These are phyloP conservation scores for Ciconia boyciana DNA, from an alignment of 2,113 vertebrate genomes.

Conservation along the genomic window DNA sequence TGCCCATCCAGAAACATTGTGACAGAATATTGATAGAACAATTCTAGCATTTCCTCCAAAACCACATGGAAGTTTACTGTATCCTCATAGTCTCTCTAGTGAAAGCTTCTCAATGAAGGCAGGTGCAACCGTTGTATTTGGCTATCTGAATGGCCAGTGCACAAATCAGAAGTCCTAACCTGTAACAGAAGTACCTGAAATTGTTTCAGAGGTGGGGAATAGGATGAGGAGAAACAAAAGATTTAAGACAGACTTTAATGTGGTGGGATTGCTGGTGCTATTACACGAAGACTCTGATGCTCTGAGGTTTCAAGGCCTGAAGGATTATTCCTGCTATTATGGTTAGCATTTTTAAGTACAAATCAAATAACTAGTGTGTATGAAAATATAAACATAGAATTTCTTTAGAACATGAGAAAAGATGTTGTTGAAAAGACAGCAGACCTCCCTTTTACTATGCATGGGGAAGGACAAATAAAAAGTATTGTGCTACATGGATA, in stretches of 20 bases:
- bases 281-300: accelerated
- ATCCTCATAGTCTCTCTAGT: background rate
- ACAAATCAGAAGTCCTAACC: background rate
- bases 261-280: background rate
- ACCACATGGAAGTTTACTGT: background rate
- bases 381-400: background rate
- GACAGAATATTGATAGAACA: background rate
- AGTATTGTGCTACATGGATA: background rate
- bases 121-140: background rate
- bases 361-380: background rate
- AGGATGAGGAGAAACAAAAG: background rate
- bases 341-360: background rate
- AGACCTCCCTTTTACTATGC: background rate
- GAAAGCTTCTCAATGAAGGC: background rate
- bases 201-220: background rate
- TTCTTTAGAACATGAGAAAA: background rate
- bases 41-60: background rate
- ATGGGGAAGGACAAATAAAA: background rate
- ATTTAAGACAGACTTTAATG: background rate
- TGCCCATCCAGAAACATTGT: background rate
- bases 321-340: background rate
- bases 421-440: background rate
- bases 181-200: background rate
- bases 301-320: background rate
- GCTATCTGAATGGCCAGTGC: background rate